Conservation (phyloP, 1,140 invertebrate genomes). For the Orchestia grillus region DNA sequence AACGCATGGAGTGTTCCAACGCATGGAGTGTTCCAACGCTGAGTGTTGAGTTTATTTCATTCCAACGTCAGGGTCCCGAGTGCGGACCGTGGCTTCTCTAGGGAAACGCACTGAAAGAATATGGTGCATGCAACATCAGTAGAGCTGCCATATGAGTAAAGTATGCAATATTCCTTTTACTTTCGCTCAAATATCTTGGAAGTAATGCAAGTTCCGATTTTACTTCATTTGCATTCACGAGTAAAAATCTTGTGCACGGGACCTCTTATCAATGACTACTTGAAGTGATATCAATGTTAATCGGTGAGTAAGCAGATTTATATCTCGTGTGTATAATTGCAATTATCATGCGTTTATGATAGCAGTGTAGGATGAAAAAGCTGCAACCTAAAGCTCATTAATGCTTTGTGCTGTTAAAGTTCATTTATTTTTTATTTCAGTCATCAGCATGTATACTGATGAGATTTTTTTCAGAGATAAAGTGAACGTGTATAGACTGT, state of each 20-base stretch:
- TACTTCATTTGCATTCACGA: too few species aligned
- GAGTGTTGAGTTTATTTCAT: too few species aligned
- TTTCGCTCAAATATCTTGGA: too few species aligned
- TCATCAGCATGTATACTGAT: neutral
- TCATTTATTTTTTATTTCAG: neutral
- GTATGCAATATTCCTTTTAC: too few species aligned
- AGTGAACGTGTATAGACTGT: neutral
- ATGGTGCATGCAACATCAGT: too few species aligned
- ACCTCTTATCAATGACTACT: neutral
- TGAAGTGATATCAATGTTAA: neutral
- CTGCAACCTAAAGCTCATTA: neutral
- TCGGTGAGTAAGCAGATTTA: neutral
- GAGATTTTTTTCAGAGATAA: neutral
- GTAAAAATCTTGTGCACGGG: neutral
- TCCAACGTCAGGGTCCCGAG: too few species aligned
- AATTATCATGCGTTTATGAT: neutral
- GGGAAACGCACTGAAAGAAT: too few species aligned
- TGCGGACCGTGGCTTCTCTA: too few species aligned
- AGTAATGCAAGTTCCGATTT: too few species aligned
- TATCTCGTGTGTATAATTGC: neutral
- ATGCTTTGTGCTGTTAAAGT: neutral
- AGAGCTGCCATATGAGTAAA: too few species aligned
- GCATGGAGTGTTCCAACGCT: too few species aligned
- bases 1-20: too few species aligned
- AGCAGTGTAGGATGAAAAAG: neutral